Percentiles rank a stretch among this genome's conserved stretches.
These are phyloP conservation scores for Antheraea mylitta DNA, from an alignment of 1,140 invertebrate genomes.

Conservation along the genomic window DNA sequence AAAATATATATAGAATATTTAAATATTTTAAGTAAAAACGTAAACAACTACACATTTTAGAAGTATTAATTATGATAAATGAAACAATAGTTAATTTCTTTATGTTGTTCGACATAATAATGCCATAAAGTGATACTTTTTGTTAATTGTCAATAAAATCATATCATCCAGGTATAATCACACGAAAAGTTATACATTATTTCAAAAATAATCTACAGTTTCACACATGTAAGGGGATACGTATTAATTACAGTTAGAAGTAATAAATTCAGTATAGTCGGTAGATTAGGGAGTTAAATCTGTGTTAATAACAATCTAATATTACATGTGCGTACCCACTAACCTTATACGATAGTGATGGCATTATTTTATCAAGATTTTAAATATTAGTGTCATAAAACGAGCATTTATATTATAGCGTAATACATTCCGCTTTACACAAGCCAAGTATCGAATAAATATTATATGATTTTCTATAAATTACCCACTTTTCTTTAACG, in stretches of 20 bases:
- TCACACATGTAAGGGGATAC: too few relatives aligned
- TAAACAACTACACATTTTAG: constrained; percentile 53
- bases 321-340: constrained; percentile 28
- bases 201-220: background rate
- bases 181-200: background rate
- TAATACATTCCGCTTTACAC: constrained; percentile 39
- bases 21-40: constrained; percentile 30
- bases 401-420: constrained; percentile 20
- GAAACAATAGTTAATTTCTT: background rate
- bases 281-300: background rate
- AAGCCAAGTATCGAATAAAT: constrained; percentile 34
- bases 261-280: background rate
- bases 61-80: constrained; percentile 31
- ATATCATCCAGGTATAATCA: background rate
- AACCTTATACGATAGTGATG: constrained; percentile 32
- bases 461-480: background rate
- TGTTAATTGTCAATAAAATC: background rate
- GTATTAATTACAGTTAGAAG: background rate
- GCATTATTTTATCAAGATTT: constrained; percentile 58
- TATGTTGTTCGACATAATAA: constrained; percentile 53
- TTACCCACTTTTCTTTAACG: background rate
- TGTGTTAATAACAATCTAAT: constrained; percentile 15
- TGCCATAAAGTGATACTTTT: constrained; percentile 25
- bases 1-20: constrained; percentile 36
- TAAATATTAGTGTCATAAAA: constrained; percentile 13